These are phyloP conservation scores for Xestia c-nigrum DNA, from an alignment of 2,888 invertebrate genomes.

Conservation along the genomic window DNA sequence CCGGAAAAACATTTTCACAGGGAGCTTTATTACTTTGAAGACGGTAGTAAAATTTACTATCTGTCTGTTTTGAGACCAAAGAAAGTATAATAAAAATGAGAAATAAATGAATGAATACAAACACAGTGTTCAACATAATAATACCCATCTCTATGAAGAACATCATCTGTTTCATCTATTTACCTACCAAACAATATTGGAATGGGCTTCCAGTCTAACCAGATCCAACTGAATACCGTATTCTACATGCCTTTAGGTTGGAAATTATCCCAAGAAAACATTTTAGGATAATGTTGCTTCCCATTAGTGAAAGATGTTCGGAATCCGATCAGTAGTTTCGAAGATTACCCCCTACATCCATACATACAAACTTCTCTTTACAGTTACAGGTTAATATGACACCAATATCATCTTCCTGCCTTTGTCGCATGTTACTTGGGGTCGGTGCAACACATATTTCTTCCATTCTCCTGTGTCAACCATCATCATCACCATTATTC, in stretches of 20 bases:
- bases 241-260: background rate
- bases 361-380: background rate
- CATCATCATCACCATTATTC: no score
- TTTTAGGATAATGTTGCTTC: background rate
- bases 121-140: background rate
- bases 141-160: background rate
- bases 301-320: background rate
- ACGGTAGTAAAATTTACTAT: background rate
- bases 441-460: no score
- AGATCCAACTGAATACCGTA: background rate
- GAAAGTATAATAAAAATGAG: background rate
- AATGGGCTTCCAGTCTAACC: background rate
- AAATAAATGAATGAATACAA: background rate
- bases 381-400: background rate
- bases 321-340: background rate
- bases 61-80: background rate
- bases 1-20: background rate
- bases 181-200: background rate
- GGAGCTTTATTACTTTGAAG: background rate
- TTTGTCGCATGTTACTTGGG: no score
- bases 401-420: background rate
- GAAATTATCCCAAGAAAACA: no score
- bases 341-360: background rate
- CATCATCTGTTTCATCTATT: background rate
- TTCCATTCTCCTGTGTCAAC: no score